Evolutionary conservation across 2,797 vertebrate species (phyloP).

Genomic region (Cygnus olor): DNA sequence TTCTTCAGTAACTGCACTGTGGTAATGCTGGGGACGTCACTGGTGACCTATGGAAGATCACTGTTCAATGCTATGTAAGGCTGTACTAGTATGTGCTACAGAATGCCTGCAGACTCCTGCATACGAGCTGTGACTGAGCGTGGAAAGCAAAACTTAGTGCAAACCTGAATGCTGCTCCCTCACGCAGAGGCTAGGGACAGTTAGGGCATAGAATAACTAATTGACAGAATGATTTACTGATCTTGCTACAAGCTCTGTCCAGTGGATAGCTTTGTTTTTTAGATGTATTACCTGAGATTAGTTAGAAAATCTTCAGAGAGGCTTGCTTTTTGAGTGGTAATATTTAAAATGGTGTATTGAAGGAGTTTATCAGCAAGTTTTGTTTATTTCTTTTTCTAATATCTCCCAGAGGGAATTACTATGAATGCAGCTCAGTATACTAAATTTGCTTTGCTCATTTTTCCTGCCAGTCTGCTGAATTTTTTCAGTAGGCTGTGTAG

Average conservation of each 20-base stretch:
- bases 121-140: rapidly evolving
- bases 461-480: neutral
- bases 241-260: neutral
- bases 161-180: neutral
- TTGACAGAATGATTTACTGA: conserved; percentile 13
- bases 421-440: neutral
- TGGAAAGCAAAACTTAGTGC: neutral
- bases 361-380: neutral
- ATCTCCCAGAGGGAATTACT: neutral
- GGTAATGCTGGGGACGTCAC: neutral
- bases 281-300: neutral
- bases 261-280: neutral
- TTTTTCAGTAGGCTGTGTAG: neutral
- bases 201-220: neutral
- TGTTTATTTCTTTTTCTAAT: neutral
- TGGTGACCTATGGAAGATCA: neutral
- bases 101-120: neutral
- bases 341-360: neutral
- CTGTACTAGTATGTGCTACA: neutral
- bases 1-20: neutral
- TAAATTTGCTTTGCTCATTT: neutral
- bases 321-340: neutral
- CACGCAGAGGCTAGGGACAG: neutral
- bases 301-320: neutral
- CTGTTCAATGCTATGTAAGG: neutral